These are phyloP conservation scores for Orgyia antiqua DNA, from an alignment of 2,888 invertebrate genomes.

Conservation along the genomic window DNA sequence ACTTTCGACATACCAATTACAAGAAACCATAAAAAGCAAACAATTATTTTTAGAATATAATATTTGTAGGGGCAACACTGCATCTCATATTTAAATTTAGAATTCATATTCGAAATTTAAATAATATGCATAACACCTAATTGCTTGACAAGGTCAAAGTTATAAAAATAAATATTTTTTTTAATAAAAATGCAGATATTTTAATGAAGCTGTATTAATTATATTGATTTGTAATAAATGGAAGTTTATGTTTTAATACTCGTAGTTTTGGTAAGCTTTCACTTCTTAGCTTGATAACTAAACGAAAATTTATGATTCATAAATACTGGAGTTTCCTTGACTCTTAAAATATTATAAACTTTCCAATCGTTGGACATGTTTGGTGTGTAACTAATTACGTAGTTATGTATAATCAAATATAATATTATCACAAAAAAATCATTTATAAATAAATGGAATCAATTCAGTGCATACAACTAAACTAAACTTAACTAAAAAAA, in stretches of 20 bases:
- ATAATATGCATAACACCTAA: constrained; percentile 4
- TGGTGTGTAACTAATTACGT: too few relatives aligned
- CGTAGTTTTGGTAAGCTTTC: constrained; percentile 16
- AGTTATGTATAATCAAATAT: too few relatives aligned
- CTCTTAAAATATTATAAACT: background rate
- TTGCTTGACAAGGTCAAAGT: constrained; percentile 13
- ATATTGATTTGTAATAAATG: constrained; percentile 13
- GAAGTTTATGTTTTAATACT: constrained; percentile 9
- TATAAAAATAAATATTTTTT: constrained; percentile 6
- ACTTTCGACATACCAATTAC: too few relatives aligned
- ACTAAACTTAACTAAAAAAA: too few relatives aligned
- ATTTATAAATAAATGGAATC: too few relatives aligned
- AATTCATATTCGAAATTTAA: constrained; percentile 5
- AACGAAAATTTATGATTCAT: constrained; percentile 6
- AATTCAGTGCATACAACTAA: too few relatives aligned
- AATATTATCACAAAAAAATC: too few relatives aligned
- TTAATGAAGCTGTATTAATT: constrained; percentile 9
- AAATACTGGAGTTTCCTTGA: constrained; percentile 2
- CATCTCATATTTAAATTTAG: constrained; percentile 10
- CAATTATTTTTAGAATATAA: too few relatives aligned
- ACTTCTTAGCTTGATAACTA: constrained; percentile 4
- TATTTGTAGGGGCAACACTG: too few relatives aligned
- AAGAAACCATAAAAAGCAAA: too few relatives aligned
- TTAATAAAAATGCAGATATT: constrained; percentile 5
- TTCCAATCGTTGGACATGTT: too few relatives aligned